A percentile compares a stretch with the other conserved stretches of the same genome.
Evolutionary conservation across 2,797 vertebrate species (phyloP).

Genomic region (Tympanoctomys barrerae): DNA sequence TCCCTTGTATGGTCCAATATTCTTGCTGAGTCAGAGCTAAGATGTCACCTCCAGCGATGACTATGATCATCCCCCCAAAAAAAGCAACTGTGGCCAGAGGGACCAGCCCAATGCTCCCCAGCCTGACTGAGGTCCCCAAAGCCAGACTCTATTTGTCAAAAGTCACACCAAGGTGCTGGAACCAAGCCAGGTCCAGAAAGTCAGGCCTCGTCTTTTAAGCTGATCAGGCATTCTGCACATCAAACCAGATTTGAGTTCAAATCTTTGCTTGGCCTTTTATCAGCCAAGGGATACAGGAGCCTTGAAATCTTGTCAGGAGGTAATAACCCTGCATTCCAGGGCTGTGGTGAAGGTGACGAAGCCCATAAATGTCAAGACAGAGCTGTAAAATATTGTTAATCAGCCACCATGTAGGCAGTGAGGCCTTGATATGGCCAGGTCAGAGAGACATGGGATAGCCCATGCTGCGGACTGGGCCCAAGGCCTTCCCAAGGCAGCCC

Average conservation of each 20-base stretch:
- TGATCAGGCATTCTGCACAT: neutral
- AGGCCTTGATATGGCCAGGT: neutral
- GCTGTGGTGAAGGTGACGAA: neutral
- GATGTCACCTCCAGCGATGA: neutral
- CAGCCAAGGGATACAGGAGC: neutral
- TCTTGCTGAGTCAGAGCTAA: neutral
- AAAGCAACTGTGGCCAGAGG: neutral
- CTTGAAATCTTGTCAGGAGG: neutral
- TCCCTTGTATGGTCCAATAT: neutral
- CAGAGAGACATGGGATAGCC: neutral
- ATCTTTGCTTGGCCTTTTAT: neutral
- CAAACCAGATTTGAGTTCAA: neutral
- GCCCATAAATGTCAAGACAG: neutral
- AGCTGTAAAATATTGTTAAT: neutral
- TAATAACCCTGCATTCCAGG: neutral
- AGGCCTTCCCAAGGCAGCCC: neutral
- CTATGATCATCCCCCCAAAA: neutral
- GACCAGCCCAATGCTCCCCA: neutral
- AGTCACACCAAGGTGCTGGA: neutral
- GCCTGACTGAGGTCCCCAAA: neutral
- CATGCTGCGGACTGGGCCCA: neutral
- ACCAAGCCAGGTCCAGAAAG: neutral
- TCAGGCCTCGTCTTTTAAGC: neutral
- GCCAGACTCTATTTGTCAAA: neutral
- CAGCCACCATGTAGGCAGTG: neutral